phyloP scores from a whole-genome alignment of 2,888 invertebrate genomes.

The Zhuqinia jingwanae region DNA sequence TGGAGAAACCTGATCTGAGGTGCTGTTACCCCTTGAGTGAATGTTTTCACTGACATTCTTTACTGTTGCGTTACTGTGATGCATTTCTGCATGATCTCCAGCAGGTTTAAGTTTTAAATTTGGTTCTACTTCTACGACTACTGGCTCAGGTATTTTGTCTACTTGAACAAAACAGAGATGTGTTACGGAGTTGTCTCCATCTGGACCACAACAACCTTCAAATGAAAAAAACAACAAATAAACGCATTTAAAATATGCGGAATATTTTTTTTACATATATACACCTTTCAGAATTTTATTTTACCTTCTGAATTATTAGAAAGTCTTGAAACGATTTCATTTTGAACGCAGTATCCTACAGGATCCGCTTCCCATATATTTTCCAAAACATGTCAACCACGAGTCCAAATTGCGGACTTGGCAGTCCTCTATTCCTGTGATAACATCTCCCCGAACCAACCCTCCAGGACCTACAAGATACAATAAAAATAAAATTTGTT shows the following conservation, averaged over 20 bases:
- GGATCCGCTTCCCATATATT: constrained; percentile 78
- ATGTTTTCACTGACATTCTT: background rate
- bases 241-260: background rate
- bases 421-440: constrained; percentile 78
- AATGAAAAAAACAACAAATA: constrained; percentile 1
- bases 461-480: constrained; percentile 76
- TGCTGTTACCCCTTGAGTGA: background rate
- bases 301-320: constrained; percentile 78
- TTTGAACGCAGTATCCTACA: constrained; percentile 76
- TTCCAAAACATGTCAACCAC: constrained; percentile 78
- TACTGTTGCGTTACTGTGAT: background rate
- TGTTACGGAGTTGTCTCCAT: constrained; percentile 77
- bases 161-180: constrained; percentile 78
- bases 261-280: background rate
- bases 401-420: constrained; percentile 76
- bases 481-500: too few species aligned
- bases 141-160: constrained; percentile 47
- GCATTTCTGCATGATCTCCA: background rate
- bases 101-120: constrained; percentile 22
- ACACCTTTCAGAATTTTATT: background rate
- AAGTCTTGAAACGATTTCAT: constrained; percentile 76
- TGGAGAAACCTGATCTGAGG: constrained; percentile 20
- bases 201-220: constrained; percentile 77
- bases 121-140: constrained; percentile 11
- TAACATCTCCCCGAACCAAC: constrained; percentile 77